Evolutionary conservation across 2,113 vertebrate species (phyloP).

Genomic region (Coregonus clupeaformis): DNA sequence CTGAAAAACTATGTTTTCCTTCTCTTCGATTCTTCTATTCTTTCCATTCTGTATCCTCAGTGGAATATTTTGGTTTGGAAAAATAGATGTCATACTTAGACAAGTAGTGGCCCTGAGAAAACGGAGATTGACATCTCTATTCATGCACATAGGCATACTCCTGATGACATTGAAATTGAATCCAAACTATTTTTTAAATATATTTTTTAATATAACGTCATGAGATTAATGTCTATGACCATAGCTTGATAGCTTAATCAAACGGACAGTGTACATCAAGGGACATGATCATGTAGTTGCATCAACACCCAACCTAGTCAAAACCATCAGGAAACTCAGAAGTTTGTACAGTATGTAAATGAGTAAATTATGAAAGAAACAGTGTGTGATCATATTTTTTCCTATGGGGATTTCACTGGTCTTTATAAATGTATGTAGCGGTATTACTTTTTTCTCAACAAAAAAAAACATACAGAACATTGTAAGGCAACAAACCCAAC

Average conservation of each 20-base stretch:
- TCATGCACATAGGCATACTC: slow-evolving; percentile 7
- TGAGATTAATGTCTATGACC: neutral
- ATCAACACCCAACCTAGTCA: slow-evolving; percentile 33
- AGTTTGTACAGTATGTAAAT: no score
- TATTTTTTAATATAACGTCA: no score
- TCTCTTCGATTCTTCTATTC: slow-evolving; percentile 23
- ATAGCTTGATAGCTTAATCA: slow-evolving; percentile 15
- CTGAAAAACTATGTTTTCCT: slow-evolving; percentile 37
- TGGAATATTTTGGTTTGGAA: slow-evolving; percentile 37
- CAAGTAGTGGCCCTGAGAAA: slow-evolving; percentile 12
- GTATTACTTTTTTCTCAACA: no score
- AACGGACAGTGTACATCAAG: slow-evolving; percentile 21
- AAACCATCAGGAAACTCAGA: neutral
- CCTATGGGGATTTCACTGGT: no score
- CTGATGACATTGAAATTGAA: slow-evolving; percentile 4
- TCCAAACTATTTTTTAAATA: no score
- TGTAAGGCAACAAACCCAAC: no score
- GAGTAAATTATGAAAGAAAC: no score
- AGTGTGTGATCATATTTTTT: no score
- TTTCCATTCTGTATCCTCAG: slow-evolving; percentile 19
- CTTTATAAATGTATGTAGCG: no score
- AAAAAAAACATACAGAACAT: no score
- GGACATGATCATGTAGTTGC: slow-evolving; percentile 52
- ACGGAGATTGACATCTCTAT: slow-evolving; percentile 14
- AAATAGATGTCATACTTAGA: slow-evolving; percentile 36